Conservation (phyloP, 2,797 vertebrate genomes). For the Acanthiza pusilla region DNA sequence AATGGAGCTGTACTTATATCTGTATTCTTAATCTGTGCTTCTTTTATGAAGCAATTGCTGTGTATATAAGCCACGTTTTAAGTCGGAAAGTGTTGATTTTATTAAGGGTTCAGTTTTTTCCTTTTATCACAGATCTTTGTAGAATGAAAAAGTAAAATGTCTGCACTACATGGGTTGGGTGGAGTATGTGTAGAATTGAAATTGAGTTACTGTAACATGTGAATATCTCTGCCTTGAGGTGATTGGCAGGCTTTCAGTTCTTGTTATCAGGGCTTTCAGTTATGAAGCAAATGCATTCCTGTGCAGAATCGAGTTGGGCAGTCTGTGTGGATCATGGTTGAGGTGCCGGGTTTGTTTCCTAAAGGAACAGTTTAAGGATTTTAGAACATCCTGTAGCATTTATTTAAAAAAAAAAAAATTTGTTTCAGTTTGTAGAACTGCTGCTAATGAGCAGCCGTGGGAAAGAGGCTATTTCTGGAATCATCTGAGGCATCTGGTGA, state of each 20-base stretch:
- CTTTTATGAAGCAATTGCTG: not conserved
- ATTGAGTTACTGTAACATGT: not conserved
- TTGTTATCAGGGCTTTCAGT: not conserved
- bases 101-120: not conserved
- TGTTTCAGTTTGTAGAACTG: not conserved
- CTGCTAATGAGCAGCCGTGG: not conserved
- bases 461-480: not conserved
- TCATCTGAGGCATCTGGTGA: not conserved
- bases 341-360: not conserved
- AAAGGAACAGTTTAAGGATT: not conserved
- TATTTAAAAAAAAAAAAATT: not conserved
- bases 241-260: not conserved
- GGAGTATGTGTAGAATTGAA: not conserved
- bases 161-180: not conserved
- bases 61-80: not conserved
- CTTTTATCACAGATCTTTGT: not conserved
- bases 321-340: accelerated
- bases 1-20: not conserved
- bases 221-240: not conserved
- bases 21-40: not conserved
- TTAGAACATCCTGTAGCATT: not conserved
- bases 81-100: not conserved
- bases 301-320: not conserved
- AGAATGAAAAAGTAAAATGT: not conserved
- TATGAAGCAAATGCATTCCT: not conserved